Evolutionary conservation across 1,140 invertebrate species (phyloP), one percentile per base, ranked within the genome.

Genomic region (Drosophila busckii): DNA sequence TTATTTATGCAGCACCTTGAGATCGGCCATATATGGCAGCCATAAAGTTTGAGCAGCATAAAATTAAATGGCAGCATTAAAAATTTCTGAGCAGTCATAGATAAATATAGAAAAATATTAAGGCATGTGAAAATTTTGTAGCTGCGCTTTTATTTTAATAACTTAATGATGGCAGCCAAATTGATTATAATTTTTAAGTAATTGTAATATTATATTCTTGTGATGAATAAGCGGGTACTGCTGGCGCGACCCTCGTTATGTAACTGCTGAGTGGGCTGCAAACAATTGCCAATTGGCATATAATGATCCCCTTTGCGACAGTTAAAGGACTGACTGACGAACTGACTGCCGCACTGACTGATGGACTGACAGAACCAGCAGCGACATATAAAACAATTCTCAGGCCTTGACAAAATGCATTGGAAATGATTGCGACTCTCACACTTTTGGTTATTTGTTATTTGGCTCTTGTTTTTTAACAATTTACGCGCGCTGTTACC

Each of bases 281-380:
- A 80, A 82, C 73, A 80, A 82, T 80, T 65, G 65, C 69, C 75
- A 82, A 83, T 83, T 83, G 75, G 75, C 75, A 76, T 83, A 83
- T 82, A 83, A 82, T 82, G 75, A 82, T 82, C 65, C 76, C 75
- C 62, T 70, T 80, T 73, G 34, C 3, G 49, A 40, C 52, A 9
- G 42, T 34, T 31, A 50, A 42, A 61, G 5, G 31, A 35, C 17
- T 22, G 50, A 59, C 53, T 23, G 64, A 41, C 42, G 10, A 46
- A 42, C 28, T 17, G 52, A 41, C 62, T 38, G 49, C 13, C 37
- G 23, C 37, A 26, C 29, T 22, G 29, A 20, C 32, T 9, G 40
- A 41, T 15, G 4, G 34, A 15, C 23, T 62, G 68, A 70, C 71
- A 80, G 8, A 49, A 80, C 73, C 73, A 69, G 73, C 73, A 80